Base-by-base conservation (phyloP, 2,888 invertebrate species). In the Athalia rosae region DNA sequence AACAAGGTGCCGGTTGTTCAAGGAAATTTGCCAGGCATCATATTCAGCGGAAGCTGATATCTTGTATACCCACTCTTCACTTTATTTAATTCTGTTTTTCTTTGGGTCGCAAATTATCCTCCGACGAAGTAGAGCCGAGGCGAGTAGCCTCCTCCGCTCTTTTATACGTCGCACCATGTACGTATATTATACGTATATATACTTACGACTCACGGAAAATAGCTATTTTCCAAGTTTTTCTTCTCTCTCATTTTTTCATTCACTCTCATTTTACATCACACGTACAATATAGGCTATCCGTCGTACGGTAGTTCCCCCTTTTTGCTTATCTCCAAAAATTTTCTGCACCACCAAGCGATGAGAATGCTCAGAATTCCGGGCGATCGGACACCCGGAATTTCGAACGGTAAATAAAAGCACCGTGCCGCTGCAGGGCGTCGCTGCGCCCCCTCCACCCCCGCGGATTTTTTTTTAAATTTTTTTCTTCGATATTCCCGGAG, bases 361-460 rank as follows among this genome's bases (percentile, higher is more conserved):
- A 58, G 69, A 71, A 71, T 71, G 43, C 45, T 71, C 13, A 8
- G 45, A 71, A 71, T 71, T 71, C 69, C 58, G 45, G 69, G 13
- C 69, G 69, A 71, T 71, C 58, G 71, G 11, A 45, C 69, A 56
- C 13, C 6, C 9, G 58, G 69, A 58, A 71, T 71, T 71, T 58
- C 50, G 41, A 45, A 56, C 56, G 69, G 69, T 58, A 58, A 71
- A 58, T 71, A 71, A 71, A 71, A 58, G 41, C 69, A 56, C 56
- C 4, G 43, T n/a, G 9, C n/a, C 53, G 11, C 53, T 53, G 9
- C n/a, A 11, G 41, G 41, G 1, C 7, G 48, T 66, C 69, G 43
- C 4, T 15, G 9, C 50, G 11, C 15, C 48, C 50, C 4, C 7
- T 41, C 50, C 43, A 4, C 8, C 9, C 48, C n/a, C 43, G 6